Evolutionary conservation across 2,888 invertebrate species (phyloP).

Genomic region (Macaria liturata): DNA sequence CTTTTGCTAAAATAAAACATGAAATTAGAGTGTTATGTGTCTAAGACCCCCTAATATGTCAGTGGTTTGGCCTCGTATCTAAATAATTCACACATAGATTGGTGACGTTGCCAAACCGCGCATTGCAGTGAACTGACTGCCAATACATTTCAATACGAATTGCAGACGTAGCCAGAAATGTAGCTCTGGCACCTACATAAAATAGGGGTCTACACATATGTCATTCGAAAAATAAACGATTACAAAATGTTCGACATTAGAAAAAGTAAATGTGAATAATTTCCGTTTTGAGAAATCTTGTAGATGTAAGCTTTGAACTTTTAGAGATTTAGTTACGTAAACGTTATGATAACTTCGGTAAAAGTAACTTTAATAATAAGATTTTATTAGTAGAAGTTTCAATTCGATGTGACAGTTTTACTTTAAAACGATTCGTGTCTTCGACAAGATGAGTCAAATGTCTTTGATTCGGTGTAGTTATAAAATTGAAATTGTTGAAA

Average conservation of each 20-base stretch:
- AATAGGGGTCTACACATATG: no score
- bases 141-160: no score
- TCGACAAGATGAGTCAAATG: constrained; percentile 5
- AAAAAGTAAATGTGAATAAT: constrained; percentile 12
- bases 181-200: no score
- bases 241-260: constrained; percentile 1
- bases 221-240: no score
- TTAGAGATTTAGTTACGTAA: constrained; percentile 12
- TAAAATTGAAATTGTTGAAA: constrained; percentile 13
- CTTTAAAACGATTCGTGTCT: neutral
- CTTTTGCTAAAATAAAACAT: constrained; percentile 5
- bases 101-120: no score
- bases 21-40: neutral
- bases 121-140: no score
- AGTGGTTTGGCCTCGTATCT: neutral
- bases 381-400: constrained; percentile 7
- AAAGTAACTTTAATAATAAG: constrained; percentile 27
- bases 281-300: constrained; percentile 4
- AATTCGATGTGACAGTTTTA: constrained; percentile 14
- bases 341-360: constrained; percentile 23
- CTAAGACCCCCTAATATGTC: neutral
- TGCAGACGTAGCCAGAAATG: no score
- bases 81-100: no score
- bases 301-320: constrained; percentile 18
- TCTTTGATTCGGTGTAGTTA: constrained; percentile 3